Base-by-base conservation (phyloP, 1,140 invertebrate species). In the Megalopta genalis region DNA sequence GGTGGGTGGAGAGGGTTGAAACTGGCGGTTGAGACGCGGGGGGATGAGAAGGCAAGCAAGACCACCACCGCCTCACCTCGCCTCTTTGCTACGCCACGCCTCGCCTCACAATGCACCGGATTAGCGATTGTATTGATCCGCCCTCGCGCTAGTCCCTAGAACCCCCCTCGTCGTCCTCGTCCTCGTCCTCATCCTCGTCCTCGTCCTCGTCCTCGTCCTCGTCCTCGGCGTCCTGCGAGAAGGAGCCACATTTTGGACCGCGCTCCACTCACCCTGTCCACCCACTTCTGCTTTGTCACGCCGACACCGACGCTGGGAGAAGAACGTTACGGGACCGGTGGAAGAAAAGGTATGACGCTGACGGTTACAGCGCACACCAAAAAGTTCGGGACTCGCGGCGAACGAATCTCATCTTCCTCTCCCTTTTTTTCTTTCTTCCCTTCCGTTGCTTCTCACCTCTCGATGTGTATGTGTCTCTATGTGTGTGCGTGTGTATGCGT, bases 121-220 rank as follows among this genome's bases (percentile, higher is more conserved):
- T 91, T 91, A 91, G 90, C 90, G 90, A 91, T 93, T 92, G 92
- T 93, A 93, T 93, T 93, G 92, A 93, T 93, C 92, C 92, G 90
- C 91, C 91, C 92, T 92, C 90, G 85, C 75, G 88, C 91, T 92
- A 92, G 91, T 91, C 87, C 89, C 91, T 91, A 91, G 84, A 87
- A 88, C 83, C 85, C 89, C 81, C 86, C 77, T 80, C 75, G 68
- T 83, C 77, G 63, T 77, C 77, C 73, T 80, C 68, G 67, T 52
- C 49, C 16, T 21, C 49, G 1, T 52, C 49, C 16, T 52, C 49
- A 0, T 52, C 73, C 42, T 71, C 80, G 49, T 78, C 81, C 54
- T 79, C 64, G 25, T 65, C 75, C 68, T 83, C 77, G 63, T 77
- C 77, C 73, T 80, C 68, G 71, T 85, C 85, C 77, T 86, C 77